phyloP scores from a whole-genome alignment of 1,140 invertebrate species.

The Lordiphosa clarofinis region DNA sequence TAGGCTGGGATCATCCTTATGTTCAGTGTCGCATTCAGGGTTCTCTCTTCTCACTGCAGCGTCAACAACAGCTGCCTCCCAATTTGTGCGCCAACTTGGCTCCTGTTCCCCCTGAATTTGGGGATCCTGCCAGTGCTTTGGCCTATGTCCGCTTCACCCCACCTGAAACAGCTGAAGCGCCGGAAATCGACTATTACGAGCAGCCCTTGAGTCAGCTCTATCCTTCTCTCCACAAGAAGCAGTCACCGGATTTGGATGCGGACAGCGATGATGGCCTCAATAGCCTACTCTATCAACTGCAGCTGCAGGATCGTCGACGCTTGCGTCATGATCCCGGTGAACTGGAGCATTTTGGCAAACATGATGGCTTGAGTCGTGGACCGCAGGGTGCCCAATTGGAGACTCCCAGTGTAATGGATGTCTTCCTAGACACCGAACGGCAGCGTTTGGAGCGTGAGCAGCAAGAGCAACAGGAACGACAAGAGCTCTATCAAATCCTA shows the following conservation, averaged over 20 bases:
- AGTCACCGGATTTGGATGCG: conserved; percentile 23
- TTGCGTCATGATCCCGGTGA: conserved; percentile 67
- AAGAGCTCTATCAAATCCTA: conserved; percentile 70
- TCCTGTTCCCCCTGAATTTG: conserved; percentile 76
- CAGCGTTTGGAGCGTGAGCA: conserved; percentile 65
- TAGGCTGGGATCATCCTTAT: conserved; percentile 79
- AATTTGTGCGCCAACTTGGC: conserved; percentile 74
- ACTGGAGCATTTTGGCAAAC: conserved; percentile 65
- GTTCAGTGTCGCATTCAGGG: conserved; percentile 79
- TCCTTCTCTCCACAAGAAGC: conserved; percentile 77
- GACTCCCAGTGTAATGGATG: conserved; percentile 63
- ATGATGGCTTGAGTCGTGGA: conserved; percentile 37
- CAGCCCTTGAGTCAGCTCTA: conserved; percentile 75
- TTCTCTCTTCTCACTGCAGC: conserved; percentile 60
- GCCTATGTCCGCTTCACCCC: conserved; percentile 90
- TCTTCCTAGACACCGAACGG: conserved; percentile 67
- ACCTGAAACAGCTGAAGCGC: conserved; percentile 82
- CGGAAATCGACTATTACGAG: conserved; percentile 87
- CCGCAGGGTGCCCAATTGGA: conserved; percentile 51
- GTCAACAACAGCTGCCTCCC: conserved; percentile 69
- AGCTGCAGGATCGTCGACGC: conserved; percentile 60
- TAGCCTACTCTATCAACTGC: conserved; percentile 46
- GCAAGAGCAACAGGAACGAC: conserved; percentile 52
- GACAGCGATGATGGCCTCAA: conserved; percentile 37
- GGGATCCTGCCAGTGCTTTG: conserved; percentile 83